phyloP scores from a whole-genome alignment of 1,140 invertebrate species.

The Drosophila pseudoobscura region DNA sequence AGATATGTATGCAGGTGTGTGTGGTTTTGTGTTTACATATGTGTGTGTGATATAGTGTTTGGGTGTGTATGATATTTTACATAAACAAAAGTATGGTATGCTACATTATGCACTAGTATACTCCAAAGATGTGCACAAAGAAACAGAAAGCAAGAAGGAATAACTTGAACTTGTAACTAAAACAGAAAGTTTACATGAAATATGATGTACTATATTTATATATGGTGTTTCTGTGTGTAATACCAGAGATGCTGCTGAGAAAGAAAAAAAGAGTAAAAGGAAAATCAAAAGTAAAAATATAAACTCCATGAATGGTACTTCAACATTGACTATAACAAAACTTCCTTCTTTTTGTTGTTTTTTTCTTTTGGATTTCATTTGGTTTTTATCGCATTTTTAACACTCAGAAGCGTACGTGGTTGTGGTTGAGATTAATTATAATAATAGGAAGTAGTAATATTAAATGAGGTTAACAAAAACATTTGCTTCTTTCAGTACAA shows the following conservation, averaged over 20 bases:
- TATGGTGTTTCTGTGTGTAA: constrained; percentile 8
- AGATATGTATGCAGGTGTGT: constrained; percentile 55
- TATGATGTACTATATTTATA: constrained; percentile 24
- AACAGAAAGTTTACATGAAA: constrained; percentile 57
- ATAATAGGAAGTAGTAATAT: constrained; percentile 33
- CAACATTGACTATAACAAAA: constrained; percentile 24
- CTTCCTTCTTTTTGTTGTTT: constrained; percentile 12
- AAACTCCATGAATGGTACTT: constrained; percentile 44
- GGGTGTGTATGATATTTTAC: constrained; percentile 43
- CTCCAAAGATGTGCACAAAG: constrained; percentile 43
- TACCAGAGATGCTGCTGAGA: constrained; percentile 35
- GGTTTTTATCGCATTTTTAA: constrained; percentile 28
- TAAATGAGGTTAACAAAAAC: constrained; percentile 59
- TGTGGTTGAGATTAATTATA: constrained; percentile 31
- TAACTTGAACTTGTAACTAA: constrained; percentile 35
- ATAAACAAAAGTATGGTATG: constrained; percentile 62
- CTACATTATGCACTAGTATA: constrained; percentile 43
- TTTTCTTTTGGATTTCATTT: constrained; percentile 28
- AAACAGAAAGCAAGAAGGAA: constrained; percentile 27
- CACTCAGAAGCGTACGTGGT: constrained; percentile 34
- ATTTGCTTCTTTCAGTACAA: constrained; percentile 70
- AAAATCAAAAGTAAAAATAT: constrained; percentile 30
- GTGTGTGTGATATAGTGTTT: constrained; percentile 7
- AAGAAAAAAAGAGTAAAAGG: constrained; percentile 3
- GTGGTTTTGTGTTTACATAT: not conserved